These are phyloP conservation scores for Pseudorectes ferrugineus DNA, from an alignment of 2,113 vertebrate genomes.

Conservation along the genomic window DNA sequence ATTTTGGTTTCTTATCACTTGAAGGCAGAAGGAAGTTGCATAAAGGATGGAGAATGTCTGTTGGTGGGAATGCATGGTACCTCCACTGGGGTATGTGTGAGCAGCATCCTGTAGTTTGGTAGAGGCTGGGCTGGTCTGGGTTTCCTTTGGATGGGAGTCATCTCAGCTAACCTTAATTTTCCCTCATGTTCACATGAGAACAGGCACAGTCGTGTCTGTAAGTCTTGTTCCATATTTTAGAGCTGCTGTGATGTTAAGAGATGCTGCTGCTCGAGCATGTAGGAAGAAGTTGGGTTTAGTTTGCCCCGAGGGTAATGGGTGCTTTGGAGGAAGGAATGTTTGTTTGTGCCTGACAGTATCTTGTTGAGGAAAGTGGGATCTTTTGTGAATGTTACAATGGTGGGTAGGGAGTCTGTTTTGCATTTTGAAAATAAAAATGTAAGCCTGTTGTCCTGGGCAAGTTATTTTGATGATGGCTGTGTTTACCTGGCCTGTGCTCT, in stretches of 20 bases:
- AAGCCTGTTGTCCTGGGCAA: background rate
- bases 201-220: background rate
- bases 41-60: conserved; percentile 8
- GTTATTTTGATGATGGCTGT: background rate
- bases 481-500: background rate
- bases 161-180: background rate
- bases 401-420: background rate
- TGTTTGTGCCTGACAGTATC: background rate
- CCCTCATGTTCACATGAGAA: background rate
- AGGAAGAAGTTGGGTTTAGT: background rate
- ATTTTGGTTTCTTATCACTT: conserved; percentile 49
- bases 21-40: conserved; percentile 48
- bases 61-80: background rate
- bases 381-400: background rate
- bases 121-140: background rate
- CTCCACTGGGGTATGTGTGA: background rate
- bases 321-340: background rate
- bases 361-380: background rate
- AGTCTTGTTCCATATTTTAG: background rate
- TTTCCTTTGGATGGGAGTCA: background rate
- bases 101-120: background rate
- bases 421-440: background rate
- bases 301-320: background rate
- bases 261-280: background rate
- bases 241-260: background rate